A percentile compares a stretch with the other conserved stretches of the same genome.
These are phyloP conservation scores for Glossophaga mutica DNA, from an alignment of 2,797 vertebrate species.

Conservation along the genomic window DNA sequence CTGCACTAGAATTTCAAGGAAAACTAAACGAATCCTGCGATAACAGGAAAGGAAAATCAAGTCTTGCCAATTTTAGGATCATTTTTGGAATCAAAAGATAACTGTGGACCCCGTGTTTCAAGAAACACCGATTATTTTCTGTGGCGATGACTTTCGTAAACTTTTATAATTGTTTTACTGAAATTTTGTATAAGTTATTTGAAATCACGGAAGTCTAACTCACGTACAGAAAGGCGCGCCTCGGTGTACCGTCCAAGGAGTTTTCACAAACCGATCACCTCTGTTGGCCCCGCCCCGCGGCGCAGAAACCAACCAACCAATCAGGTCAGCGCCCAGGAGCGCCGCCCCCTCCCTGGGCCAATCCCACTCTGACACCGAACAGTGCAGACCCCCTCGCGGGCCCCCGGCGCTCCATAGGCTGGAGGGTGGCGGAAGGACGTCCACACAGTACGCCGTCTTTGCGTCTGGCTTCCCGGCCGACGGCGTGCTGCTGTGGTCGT, in stretches of 20 bases:
- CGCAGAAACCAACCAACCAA: not conserved
- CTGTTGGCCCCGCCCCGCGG: not conserved
- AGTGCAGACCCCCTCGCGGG: fast-evolving
- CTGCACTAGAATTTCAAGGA: not conserved
- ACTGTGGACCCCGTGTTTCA: not conserved
- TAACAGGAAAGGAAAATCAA: not conserved
- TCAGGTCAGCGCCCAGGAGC: not conserved
- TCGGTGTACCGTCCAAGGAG: not conserved
- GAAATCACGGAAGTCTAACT: not conserved
- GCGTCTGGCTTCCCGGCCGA: not conserved
- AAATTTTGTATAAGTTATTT: not conserved
- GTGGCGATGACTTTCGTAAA: not conserved
- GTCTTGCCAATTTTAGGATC: not conserved
- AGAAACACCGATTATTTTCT: not conserved
- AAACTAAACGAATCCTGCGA: not conserved
- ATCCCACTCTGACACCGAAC: not conserved
- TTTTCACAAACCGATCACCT: not conserved
- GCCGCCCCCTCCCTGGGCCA: not conserved
- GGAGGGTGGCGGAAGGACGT: fast-evolving
- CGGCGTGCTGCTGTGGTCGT: fast-evolving
- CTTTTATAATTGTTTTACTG: not conserved
- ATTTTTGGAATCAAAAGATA: not conserved
- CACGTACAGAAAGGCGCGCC: not conserved
- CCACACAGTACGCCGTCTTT: fast-evolving
- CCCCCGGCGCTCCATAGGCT: fast-evolving